Conservation (phyloP, 2,888 invertebrate species). For the Acholoe squamosa region DNA sequence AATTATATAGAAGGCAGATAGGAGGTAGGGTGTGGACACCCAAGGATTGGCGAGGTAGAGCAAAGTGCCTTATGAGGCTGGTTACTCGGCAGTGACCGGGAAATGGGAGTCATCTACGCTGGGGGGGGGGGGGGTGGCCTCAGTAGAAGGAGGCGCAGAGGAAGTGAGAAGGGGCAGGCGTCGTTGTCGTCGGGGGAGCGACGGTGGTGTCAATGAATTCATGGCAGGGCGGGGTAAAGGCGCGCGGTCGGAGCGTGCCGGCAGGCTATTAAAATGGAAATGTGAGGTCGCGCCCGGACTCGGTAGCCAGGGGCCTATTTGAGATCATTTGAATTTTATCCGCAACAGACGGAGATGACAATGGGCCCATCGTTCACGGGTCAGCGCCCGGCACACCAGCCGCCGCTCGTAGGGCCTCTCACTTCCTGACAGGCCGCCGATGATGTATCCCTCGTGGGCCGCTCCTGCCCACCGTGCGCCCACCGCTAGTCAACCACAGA, state of each 20-base stretch:
- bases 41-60: no score
- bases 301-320: slow-evolving; percentile 59
- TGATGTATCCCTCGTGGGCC: slow-evolving; percentile 47
- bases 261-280: slow-evolving; percentile 61
- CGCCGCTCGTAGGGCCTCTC: not conserved
- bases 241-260: slow-evolving; percentile 15
- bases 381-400: slow-evolving; percentile 28
- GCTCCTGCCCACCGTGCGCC: slow-evolving; percentile 32
- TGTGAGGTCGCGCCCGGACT: slow-evolving; percentile 35
- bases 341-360: slow-evolving; percentile 63
- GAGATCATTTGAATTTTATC: slow-evolving; percentile 62
- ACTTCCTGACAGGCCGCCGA: slow-evolving; percentile 14
- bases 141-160: not conserved
- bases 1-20: no score
- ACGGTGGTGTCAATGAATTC: slow-evolving; percentile 55
- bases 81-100: no score
- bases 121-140: not conserved
- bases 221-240: slow-evolving; percentile 38
- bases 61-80: no score
- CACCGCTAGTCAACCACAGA: slow-evolving; percentile 57
- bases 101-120: no score
- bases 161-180: not conserved
- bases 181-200: slow-evolving; percentile 17
- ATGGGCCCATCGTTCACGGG: slow-evolving; percentile 61
- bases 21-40: not conserved